These are phyloP conservation scores for Sorex fumeus DNA, from an alignment of 2,113 vertebrate genomes.

Conservation along the genomic window DNA sequence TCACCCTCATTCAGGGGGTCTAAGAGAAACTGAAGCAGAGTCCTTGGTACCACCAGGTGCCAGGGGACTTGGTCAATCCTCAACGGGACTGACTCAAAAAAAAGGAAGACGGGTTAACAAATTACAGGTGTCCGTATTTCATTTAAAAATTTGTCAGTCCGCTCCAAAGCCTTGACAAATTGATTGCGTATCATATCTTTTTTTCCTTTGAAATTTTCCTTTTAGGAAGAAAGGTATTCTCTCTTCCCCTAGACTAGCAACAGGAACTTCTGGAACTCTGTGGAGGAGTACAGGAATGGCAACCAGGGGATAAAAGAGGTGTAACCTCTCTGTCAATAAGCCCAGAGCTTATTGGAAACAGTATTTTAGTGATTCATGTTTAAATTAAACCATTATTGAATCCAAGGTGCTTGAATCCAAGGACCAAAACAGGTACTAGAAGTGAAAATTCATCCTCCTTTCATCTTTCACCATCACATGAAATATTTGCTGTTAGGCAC, in stretches of 20 bases:
- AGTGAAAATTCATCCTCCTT: background rate
- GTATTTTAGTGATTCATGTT: no score
- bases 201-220: background rate
- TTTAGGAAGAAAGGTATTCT: constrained; percentile 16
- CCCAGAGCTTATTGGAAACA: background rate
- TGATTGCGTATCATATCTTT: background rate
- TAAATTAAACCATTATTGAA: no score
- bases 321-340: background rate
- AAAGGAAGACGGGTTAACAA: background rate
- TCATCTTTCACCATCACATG: background rate
- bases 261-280: background rate
- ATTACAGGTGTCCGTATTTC: background rate
- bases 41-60: no score
- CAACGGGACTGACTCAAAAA: background rate
- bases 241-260: background rate
- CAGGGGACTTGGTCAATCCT: background rate
- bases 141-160: background rate
- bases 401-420: background rate
- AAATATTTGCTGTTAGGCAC: background rate
- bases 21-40: background rate
- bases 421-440: background rate
- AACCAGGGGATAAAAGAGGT: background rate
- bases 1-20: background rate
- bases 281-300: no score
- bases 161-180: background rate